A percentile compares a stretch with the other conserved stretches of the same genome.
Conservation (phyloP, 2,888 invertebrate genomes). For the Patella caerulea region DNA sequence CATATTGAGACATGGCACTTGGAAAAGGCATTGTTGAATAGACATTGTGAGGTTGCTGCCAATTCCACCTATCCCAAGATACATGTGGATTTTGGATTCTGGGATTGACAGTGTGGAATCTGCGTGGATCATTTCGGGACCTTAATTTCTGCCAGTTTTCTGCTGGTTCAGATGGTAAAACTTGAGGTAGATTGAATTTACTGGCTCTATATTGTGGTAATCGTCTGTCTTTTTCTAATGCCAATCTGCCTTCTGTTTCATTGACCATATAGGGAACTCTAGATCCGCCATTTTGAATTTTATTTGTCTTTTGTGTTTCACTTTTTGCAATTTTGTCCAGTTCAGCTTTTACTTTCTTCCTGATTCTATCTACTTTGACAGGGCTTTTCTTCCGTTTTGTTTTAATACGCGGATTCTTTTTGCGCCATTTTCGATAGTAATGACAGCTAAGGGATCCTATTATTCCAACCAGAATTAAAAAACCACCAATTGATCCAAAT, state of each 20-base stretch:
- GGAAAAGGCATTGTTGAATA: no score
- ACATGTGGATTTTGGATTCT: no score
- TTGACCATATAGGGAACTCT: no score
- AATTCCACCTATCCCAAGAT: no score
- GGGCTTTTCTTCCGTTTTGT: neutral
- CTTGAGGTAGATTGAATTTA: neutral
- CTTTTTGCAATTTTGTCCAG: no score
- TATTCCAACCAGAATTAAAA: constrained; percentile 45
- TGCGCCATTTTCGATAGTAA: constrained; percentile 40
- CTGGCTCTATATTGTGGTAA: neutral
- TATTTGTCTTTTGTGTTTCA: neutral
- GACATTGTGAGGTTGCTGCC: no score
- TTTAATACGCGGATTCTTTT: constrained; percentile 13
- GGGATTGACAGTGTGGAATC: no score
- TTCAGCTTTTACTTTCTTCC: neutral
- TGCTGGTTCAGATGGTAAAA: neutral
- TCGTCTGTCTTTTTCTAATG: neutral
- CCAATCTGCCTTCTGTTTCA: no score
- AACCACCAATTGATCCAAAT: constrained; percentile 46
- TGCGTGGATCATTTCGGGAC: no score
- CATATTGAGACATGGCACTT: no score
- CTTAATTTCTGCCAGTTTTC: neutral
- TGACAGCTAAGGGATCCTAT: constrained; percentile 45
- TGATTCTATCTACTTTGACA: neutral
- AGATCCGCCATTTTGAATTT: no score